Base-by-base conservation (phyloP, 2,888 invertebrate species). In the Mayetiola destructor region DNA sequence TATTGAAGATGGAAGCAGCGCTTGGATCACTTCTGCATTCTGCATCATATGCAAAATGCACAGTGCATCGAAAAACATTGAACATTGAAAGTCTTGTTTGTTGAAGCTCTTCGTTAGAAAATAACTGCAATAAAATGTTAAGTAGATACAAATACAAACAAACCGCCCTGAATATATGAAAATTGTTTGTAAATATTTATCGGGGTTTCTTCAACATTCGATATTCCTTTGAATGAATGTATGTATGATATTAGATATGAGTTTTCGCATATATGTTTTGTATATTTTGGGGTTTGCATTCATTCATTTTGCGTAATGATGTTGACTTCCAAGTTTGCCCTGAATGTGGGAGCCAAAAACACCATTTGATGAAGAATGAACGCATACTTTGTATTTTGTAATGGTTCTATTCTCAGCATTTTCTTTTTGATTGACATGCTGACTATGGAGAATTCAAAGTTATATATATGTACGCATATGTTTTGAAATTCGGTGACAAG, bases 151-250 rank as follows among this genome's bases (percentile, higher is more conserved):
- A 48, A 48, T 27, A 16, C 48, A 48, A 48, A 48, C 48, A 48
- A 48, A 27, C 48, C 48, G 2, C 27, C 27, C n/a, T n/a, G 48
- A 48, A 48, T 48, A 48, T 27, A 48, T 48, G 48, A 48, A 48
- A 27, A 48, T 27, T 48, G 23, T 48, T 48, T 23, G 48, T 48
- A 48, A 48, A 48, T 48, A 48, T 48, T 48, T 48, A 27, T 27
- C 27, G 3, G 42, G 10, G 23, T 27, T n/a, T n/a, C n/a, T n/a
- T n/a, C n/a, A n/a, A n/a, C n/a, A n/a, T n/a, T n/a, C n/a, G n/a
- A n/a, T n/a, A n/a, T n/a, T n/a, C n/a, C n/a, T n/a, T n/a, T n/a
- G n/a, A n/a, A n/a, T n/a, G n/a, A n/a, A n/a, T n/a, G n/a, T n/a
- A n/a, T n/a, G n/a, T n/a, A n/a, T n/a, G n/a, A n/a, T n/a, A n/a